Evolutionary conservation across 2,113 vertebrate genomes (phyloP).

Genomic region (Mystacornis crossleyi): DNA sequence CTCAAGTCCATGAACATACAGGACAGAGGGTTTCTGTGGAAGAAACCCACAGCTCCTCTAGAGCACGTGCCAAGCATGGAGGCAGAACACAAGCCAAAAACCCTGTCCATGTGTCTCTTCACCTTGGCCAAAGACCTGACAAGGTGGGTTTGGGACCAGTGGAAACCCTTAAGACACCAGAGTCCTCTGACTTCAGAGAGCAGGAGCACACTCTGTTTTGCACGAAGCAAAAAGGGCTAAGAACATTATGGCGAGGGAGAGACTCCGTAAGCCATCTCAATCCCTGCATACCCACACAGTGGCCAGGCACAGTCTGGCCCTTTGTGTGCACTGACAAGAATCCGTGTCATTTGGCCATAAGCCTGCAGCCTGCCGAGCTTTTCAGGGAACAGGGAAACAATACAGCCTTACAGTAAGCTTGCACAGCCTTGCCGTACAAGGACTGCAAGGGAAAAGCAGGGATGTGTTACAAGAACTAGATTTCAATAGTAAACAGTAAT

Average conservation of each 20-base stretch:
- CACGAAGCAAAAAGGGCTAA: background rate
- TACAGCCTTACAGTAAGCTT: background rate
- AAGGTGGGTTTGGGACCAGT: background rate
- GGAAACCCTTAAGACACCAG: background rate
- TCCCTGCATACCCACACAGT: background rate
- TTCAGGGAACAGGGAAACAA: constrained; percentile 51
- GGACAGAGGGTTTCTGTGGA: background rate
- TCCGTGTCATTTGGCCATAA: background rate
- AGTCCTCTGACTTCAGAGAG: background rate
- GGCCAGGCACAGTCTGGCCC: constrained; percentile 16
- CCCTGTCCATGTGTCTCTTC: background rate
- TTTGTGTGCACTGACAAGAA: constrained; percentile 32
- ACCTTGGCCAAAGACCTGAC: background rate
- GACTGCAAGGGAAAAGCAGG: background rate
- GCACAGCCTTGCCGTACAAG: background rate
- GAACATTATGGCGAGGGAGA: background rate
- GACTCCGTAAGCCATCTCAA: background rate
- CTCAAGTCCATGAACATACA: background rate
- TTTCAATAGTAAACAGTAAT: constrained; percentile 7
- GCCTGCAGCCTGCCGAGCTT: constrained; percentile 34
- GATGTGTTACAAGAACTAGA: background rate
- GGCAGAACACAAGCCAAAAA: background rate
- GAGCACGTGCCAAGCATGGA: background rate
- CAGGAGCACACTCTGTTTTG: background rate
- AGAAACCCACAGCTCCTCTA: background rate